Base-by-base conservation (phyloP, 2,113 vertebrate genomes). In the Hemiscyllium ocellatum region DNA sequence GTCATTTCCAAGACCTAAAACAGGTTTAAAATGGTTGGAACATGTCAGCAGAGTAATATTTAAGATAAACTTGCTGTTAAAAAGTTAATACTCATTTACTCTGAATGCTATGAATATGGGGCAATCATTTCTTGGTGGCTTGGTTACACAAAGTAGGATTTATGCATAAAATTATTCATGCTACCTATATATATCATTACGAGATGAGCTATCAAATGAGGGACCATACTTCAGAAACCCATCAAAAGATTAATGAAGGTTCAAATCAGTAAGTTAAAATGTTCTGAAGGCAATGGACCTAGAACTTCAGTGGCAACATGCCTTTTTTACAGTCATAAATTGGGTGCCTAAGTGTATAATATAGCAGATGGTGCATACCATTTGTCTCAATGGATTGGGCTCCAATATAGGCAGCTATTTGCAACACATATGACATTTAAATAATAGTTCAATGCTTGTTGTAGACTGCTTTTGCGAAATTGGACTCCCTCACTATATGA, bases 211-310 rank as follows among this genome's bases (percentile, higher is more conserved):
- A 33, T 80, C 26, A 80, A 80, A 80, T 80, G 76, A 80, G 76
- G n/a, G n/a, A 80, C n/a, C 17, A 33, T 76, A 33, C 76, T 33
- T 80, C 76, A 17, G 76, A 80, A 37, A 80, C 76, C 33, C 76
- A 80, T n/a, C 76, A 80, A 80, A 80, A 80, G 76, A 80, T 80
- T 80, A 80, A 80, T 80, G 76, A 80, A 80, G 76, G 37, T 80
- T 80, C 76, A 80, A 80, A 33, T n/a, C 76, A 80, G 76, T 80
- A 80, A 37, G 76, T 80, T 80, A 37, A 80, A 78, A 80, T 4
- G n/a, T 80, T 80, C 76, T 37, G n/a, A 80, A 80, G n/a, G n/a
- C 33, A 80, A 80, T 80, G 76, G 76, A 37, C 76, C 76, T 80
- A 17, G 76, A 80, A 80, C 37, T 76, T 33, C 29, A 76, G 26